These are phyloP conservation scores for Pterocles orientalis DNA, from an alignment of 2,113 vertebrate genomes.

Conservation along the genomic window DNA sequence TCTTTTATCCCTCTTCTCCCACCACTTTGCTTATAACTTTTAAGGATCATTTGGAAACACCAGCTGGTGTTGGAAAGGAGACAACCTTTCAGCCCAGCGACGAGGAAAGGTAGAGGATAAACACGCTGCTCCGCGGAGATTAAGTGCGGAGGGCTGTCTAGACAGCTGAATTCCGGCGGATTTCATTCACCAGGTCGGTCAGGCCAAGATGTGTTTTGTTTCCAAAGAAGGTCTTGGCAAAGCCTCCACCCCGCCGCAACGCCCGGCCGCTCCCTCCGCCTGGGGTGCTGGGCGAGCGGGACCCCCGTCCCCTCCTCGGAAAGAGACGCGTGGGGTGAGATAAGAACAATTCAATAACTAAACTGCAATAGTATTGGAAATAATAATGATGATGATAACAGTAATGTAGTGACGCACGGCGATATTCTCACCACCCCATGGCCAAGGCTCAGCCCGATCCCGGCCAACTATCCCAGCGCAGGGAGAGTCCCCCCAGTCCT, in stretches of 20 bases:
- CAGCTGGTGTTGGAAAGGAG: background rate
- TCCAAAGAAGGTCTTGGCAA: background rate
- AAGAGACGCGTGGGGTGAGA: no score
- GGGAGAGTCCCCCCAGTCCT: no score
- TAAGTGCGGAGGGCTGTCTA: background rate
- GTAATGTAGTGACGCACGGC: no score
- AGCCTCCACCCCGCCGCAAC: background rate
- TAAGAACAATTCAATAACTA: no score
- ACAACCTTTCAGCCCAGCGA: background rate
- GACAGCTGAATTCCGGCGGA: background rate
- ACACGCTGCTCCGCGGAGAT: fast-evolving
- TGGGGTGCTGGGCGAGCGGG: fast-evolving
- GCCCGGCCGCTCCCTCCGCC: background rate
- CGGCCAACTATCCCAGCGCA: no score
- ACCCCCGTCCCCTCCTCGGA: background rate
- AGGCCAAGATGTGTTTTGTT: background rate
- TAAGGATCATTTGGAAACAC: fast-evolving
- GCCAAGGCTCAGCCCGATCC: no score
- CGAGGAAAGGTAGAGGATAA: background rate
- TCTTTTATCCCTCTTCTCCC: background rate
- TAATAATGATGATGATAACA: no score
- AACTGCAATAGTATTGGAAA: no score
- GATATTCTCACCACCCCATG: no score
- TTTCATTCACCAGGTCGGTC: fast-evolving
- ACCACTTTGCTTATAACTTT: background rate